These are phyloP conservation scores for Hydroisotoma schaefferi DNA, from an alignment of 2,888 invertebrate genomes.

Conservation along the genomic window DNA sequence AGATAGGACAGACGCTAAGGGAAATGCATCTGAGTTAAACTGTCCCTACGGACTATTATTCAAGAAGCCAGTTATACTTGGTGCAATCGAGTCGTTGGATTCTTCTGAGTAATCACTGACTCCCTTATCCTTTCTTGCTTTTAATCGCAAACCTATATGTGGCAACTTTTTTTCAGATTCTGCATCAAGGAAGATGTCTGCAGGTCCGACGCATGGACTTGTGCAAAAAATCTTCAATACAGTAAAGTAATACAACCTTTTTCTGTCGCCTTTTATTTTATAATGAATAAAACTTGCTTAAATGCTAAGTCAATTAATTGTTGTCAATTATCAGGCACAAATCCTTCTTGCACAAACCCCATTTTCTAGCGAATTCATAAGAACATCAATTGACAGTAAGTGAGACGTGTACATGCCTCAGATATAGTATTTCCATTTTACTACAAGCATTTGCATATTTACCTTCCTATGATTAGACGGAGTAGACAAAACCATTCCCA, in stretches of 20 bases:
- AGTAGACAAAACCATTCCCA: background rate
- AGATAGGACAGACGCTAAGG: too few relatives aligned
- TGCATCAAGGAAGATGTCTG: background rate
- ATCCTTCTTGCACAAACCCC: too few relatives aligned
- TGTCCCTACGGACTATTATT: constrained; percentile 35
- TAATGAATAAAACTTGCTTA: background rate
- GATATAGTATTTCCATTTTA: background rate
- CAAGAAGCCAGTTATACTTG: constrained; percentile 18
- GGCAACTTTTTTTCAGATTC: constrained; percentile 1
- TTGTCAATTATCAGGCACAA: too few relatives aligned
- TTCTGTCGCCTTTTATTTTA: too few relatives aligned
- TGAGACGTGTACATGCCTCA: too few relatives aligned
- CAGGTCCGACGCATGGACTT: background rate
- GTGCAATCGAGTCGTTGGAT: constrained; percentile 7
- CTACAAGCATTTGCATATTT: background rate
- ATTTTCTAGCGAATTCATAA: too few relatives aligned
- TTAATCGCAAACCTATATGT: background rate
- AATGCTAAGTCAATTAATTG: constrained; percentile 5
- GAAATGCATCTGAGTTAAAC: background rate
- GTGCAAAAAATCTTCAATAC: constrained; percentile 1
- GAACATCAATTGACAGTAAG: background rate
- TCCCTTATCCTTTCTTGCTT: background rate
- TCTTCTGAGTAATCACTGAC: background rate
- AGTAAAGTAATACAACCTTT: background rate
- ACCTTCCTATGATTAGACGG: background rate